phyloP scores from a whole-genome alignment of 2,888 invertebrate genomes.

The Macropis europaea region DNA sequence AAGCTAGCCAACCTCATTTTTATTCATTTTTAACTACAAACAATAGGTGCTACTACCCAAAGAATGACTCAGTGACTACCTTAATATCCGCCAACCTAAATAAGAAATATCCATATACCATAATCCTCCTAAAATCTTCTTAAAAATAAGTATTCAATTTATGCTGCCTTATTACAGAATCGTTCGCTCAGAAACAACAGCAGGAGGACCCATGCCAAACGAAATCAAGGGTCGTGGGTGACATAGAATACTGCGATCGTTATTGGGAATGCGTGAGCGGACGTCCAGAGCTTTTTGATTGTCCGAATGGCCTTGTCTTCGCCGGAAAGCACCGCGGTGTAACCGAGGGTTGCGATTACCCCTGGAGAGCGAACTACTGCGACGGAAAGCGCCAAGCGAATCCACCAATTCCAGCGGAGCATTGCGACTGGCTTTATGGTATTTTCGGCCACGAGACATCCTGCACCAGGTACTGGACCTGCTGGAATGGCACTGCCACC shows the following conservation, averaged over 20 bases:
- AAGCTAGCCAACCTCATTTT: too few species aligned
- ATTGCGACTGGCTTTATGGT: conserved; percentile 96
- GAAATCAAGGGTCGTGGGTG: conserved; percentile 88
- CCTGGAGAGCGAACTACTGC: conserved; percentile 94
- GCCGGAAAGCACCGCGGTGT: conserved; percentile 93
- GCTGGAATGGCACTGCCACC: conserved; percentile 96
- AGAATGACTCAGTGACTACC: too few species aligned
- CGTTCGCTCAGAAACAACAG: conserved; percentile 73
- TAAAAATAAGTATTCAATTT: background rate
- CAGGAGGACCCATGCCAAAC: conserved; percentile 92
- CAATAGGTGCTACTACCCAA: too few species aligned
- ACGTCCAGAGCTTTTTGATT: conserved; percentile 91
- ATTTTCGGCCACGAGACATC: conserved; percentile 97
- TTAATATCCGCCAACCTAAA: too few species aligned
- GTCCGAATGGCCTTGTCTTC: conserved; percentile 94
- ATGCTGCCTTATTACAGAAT: conserved; percentile 58
- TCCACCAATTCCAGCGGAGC: conserved; percentile 90
- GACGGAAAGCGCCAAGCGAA: conserved; percentile 90
- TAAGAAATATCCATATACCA: too few species aligned
- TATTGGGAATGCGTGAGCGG: conserved; percentile 94
- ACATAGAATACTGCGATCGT: conserved; percentile 90
- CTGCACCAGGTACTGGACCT: conserved; percentile 96
- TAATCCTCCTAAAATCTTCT: background rate
- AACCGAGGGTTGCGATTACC: conserved; percentile 94
- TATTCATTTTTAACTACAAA: too few species aligned